A percentile compares a stretch with the other conserved stretches of the same genome.
Conservation (phyloP, 1,140 invertebrate genomes). For the Drosophila auraria region DNA sequence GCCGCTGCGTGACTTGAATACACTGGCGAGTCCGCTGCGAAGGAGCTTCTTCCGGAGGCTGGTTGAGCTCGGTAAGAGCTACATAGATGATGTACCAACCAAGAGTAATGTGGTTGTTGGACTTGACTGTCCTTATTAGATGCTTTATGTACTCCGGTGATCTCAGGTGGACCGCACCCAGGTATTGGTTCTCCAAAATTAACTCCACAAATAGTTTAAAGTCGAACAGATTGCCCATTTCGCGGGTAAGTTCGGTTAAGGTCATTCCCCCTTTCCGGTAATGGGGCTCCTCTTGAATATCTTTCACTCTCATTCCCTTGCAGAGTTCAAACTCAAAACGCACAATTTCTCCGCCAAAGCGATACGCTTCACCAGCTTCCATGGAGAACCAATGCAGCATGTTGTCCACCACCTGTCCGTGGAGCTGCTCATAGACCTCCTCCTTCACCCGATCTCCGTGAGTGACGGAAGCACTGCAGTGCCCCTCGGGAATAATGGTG, state of each 20-base stretch:
- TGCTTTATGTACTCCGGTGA: conserved; percentile 60
- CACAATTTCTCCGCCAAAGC: conserved; percentile 67
- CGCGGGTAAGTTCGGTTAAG: conserved; percentile 43
- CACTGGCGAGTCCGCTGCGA: conserved; percentile 46
- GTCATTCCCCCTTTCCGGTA: conserved; percentile 28
- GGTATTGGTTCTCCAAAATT: conserved; percentile 46
- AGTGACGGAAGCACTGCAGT: conserved; percentile 56
- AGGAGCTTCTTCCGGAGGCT: conserved; percentile 47
- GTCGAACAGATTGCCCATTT: conserved; percentile 51
- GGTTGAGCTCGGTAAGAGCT: conserved; percentile 61
- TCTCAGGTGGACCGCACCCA: conserved; percentile 46
- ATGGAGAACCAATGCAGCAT: conserved; percentile 63
- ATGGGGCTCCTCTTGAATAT: conserved; percentile 25
- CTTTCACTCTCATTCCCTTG: conserved; percentile 57
- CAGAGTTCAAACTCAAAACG: conserved; percentile 80
- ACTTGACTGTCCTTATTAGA: conserved; percentile 41
- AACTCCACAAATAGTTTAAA: conserved; percentile 65
- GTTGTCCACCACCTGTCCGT: conserved; percentile 59
- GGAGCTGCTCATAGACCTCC: conserved; percentile 50
- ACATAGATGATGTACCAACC: conserved; percentile 74
- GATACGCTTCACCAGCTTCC: conserved; percentile 42
- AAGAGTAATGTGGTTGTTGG: conserved; percentile 56
- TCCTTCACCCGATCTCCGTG: conserved; percentile 27
- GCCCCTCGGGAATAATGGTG: conserved; percentile 66
- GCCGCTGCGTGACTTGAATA: conserved; percentile 42